Conservation (phyloP, 2,797 vertebrate species). For the Pempheris klunzingeri region DNA sequence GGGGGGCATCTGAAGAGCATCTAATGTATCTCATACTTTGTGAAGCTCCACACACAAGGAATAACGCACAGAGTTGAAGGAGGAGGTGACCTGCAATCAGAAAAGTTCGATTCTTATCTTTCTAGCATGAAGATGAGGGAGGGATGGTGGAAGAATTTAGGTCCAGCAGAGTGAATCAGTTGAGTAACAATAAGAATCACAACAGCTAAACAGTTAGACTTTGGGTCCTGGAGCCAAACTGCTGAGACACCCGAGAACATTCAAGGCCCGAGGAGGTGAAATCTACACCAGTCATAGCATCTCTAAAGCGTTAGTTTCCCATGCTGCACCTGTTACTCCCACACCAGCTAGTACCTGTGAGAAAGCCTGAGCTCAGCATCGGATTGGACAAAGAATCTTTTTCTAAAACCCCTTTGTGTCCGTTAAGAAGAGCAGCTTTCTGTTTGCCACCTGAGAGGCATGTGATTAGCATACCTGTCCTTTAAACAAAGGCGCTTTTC, state of each 20-base stretch:
- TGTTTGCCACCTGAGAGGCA: slow-evolving; percentile 70
- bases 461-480: slow-evolving; percentile 54
- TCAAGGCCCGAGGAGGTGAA: slow-evolving; percentile 69
- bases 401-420: slow-evolving; percentile 73
- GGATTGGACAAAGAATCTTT: slow-evolving; percentile 69
- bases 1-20: slow-evolving; percentile 46
- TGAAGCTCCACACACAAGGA: not conserved
- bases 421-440: slow-evolving; percentile 55
- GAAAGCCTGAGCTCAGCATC: slow-evolving; percentile 58
- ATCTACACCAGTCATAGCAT: slow-evolving; percentile 63
- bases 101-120: slow-evolving; percentile 28
- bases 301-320: slow-evolving; percentile 63
- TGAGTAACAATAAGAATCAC: slow-evolving; percentile 33
- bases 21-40: slow-evolving; percentile 43
- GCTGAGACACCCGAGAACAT: slow-evolving; percentile 69
- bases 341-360: slow-evolving; percentile 66
- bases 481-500: slow-evolving; percentile 29
- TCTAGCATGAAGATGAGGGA: slow-evolving; percentile 17
- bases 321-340: slow-evolving; percentile 76
- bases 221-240: slow-evolving; percentile 41
- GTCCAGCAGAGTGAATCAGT: slow-evolving; percentile 23
- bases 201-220: slow-evolving; percentile 48
- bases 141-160: not conserved
- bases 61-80: slow-evolving; percentile 26
- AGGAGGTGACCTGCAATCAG: not conserved